Evolutionary conservation across 1,140 invertebrate genomes (phyloP), one percentile per base, ranked within the genome.

Genomic region (Ruditapes philippinarum): DNA sequence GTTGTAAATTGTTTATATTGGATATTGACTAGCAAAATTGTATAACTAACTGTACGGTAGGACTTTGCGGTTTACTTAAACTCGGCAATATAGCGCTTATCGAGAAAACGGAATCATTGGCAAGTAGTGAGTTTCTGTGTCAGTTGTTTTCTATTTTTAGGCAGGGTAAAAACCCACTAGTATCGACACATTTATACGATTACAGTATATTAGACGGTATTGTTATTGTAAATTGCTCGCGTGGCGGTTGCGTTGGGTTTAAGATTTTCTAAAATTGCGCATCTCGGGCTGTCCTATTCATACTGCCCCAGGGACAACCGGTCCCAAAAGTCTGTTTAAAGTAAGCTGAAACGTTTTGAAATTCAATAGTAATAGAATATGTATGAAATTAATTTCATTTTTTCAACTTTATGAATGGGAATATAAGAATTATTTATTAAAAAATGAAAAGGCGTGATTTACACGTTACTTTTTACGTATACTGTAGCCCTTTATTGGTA

Each of bases 81-180:
- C 74, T 78, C 74, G 74, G 45, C 74, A 78, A 36, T n/a, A n/a
- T 51, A 45, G 85, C 54, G 85, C 85, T 88, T 88, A 88, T 88
- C 85, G 85, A 88, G 85, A 88, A 86, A 88, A 80, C 74, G 62
- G 76, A 78, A 80, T 87, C 73, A 80, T 76, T 65, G 38, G 78
- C 85, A 88, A 60, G n/a, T 54, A 86, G 84, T 80, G 85, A 88
- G 76, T 88, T 76, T 88, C 70, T 88, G 76, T 88, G 85, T 88
- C 76, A 80, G 76, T 88, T 60, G 74, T 88, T 38, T 70, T 68
- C 76, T 79, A 88, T 79, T 65, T 65, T 68, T 79, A 80, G 60
- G 74, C 38, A 68, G 74, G 74, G 85, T 88, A 88, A 88, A 74
- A 88, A 88, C 85, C 85, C 85, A 70, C 14, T 86, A 70, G 33